Percentiles rank a stretch among this genome's conserved stretches.
These are phyloP conservation scores for Anoplophora glabripennis DNA, from an alignment of 1,140 invertebrate genomes.

Conservation along the genomic window DNA sequence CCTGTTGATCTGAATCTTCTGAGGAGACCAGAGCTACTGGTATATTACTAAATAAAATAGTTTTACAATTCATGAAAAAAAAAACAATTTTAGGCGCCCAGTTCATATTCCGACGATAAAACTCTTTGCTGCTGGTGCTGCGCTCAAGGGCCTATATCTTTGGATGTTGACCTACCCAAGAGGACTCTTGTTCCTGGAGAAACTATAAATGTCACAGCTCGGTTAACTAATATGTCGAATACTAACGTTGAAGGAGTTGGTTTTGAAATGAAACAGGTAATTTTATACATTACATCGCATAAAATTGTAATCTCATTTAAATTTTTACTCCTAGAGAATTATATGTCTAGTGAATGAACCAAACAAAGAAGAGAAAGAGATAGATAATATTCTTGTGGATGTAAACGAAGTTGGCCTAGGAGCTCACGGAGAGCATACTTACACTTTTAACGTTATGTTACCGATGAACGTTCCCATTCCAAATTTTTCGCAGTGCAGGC, in stretches of 20 bases:
- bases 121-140: slow-evolving; percentile 30
- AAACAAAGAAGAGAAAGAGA: slow-evolving; percentile 14
- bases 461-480: slow-evolving; percentile 20
- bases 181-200: slow-evolving; percentile 25
- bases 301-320: too few relatives aligned
- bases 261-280: slow-evolving; percentile 27
- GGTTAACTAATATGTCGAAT: slow-evolving; percentile 27
- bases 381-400: slow-evolving; percentile 12
- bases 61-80: too few relatives aligned
- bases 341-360: slow-evolving; percentile 23
- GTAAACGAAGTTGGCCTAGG: slow-evolving; percentile 30
- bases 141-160: slow-evolving; percentile 25
- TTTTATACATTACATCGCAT: too few relatives aligned
- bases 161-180: slow-evolving; percentile 27
- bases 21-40: slow-evolving; percentile 23
- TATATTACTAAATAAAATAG: too few relatives aligned
- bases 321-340: slow-evolving; percentile 21
- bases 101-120: slow-evolving; percentile 29
- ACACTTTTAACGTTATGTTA: slow-evolving; percentile 20
- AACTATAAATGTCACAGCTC: slow-evolving; percentile 19
- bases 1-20: slow-evolving; percentile 30
- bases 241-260: slow-evolving; percentile 24
- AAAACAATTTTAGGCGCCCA: slow-evolving; percentile 25
- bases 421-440: slow-evolving; percentile 33
- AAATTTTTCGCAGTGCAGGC: slow-evolving; percentile 27